Conservation (phyloP, 2,888 invertebrate genomes). For the Caenorhabditis sp. region DNA sequence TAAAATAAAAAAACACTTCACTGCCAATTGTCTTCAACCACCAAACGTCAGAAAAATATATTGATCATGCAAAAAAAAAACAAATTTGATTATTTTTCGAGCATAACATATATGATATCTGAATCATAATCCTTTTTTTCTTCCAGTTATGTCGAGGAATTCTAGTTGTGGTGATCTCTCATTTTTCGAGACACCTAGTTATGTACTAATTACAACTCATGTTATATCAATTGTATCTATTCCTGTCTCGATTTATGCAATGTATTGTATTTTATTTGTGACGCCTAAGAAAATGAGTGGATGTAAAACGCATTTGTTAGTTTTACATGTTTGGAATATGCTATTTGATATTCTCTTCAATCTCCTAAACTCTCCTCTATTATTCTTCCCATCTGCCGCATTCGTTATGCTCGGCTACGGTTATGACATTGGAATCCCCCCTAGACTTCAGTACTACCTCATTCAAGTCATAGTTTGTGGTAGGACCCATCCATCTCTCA, state of each 20-base stretch:
- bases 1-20: too few relatives aligned
- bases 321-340: not conserved
- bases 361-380: not conserved
- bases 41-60: too few relatives aligned
- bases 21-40: too few relatives aligned
- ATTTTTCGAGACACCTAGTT: not conserved
- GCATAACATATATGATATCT: too few relatives aligned
- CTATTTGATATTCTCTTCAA: not conserved
- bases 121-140: too few relatives aligned
- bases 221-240: not conserved
- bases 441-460: not conserved
- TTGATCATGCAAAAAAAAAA: too few relatives aligned
- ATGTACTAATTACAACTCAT: not conserved
- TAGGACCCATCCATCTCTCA: not conserved
- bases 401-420: not conserved
- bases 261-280: not conserved
- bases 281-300: not conserved
- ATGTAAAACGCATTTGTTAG: not conserved
- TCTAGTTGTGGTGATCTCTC: not conserved
- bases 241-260: not conserved
- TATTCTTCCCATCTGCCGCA: not conserved
- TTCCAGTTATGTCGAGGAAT: not conserved
- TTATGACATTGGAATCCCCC: not conserved
- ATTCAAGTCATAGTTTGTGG: not conserved
- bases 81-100: too few relatives aligned